Conservation (phyloP, 2,113 vertebrate species). For the Tyto alba region DNA sequence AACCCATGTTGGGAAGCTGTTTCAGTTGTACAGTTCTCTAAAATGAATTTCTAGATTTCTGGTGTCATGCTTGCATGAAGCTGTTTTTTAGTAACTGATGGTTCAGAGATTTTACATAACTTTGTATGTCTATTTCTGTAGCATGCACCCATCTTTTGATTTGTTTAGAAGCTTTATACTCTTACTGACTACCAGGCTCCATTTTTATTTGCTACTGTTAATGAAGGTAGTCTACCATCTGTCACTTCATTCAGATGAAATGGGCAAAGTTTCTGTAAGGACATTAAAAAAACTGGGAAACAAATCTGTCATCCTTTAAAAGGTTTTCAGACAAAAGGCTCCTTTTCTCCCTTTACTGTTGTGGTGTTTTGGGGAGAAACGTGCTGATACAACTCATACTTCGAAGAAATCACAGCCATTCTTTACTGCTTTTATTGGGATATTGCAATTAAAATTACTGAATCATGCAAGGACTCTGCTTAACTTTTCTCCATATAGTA, state of each 20-base stretch:
- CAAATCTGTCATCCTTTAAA: not conserved
- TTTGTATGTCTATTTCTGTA: not conserved
- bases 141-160: not conserved
- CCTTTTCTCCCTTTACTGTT: not conserved
- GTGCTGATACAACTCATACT: not conserved
- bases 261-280: not conserved
- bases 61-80: not conserved
- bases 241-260: not conserved
- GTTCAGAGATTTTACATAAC: not conserved
- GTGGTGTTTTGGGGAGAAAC: not conserved
- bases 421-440: not conserved
- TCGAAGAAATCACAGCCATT: not conserved
- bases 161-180: not conserved
- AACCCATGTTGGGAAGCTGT: not conserved
- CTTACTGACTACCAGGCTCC: not conserved
- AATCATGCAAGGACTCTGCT: not conserved
- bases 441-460: not conserved
- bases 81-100: not conserved
- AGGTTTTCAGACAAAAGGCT: not conserved
- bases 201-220: not conserved
- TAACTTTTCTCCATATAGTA: not conserved
- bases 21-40: not conserved
- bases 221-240: not conserved
- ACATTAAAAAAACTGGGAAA: not conserved
- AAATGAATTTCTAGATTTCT: not conserved